Evolutionary conservation across 2,888 invertebrate genomes (phyloP), one percentile per base, ranked within the genome.

Genomic region (Neoitamus cyanurus): DNA sequence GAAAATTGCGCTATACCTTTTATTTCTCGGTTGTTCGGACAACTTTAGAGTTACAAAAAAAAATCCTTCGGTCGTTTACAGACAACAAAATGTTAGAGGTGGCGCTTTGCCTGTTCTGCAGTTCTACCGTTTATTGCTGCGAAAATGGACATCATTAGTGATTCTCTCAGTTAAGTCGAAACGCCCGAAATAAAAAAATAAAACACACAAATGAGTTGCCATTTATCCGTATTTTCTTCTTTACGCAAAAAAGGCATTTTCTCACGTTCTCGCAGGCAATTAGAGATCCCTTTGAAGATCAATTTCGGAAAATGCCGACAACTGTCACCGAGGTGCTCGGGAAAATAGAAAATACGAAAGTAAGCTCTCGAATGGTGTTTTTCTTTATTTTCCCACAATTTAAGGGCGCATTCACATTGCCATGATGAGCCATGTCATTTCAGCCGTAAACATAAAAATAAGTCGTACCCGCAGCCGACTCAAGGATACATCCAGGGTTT

Each of bases 381-480:
- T 34, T 30, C 36, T 58, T 48, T 58, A 20, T 72, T 70, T 83
- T 83, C 72, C 72, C 72, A 72, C 83, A 83, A 46, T 83, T 83
- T 83, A 72, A 72, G 42, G 31, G 20, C 68, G 46, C 70, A 83
- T 69, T 69, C 82, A 69, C 69, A 69, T 82, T 34, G 31, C 69
- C 69, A 82, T 82, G 68, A 69, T 37, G 82, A 36, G 37, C 69
- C 68, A 69, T 69, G 20, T 69, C 68, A 82, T 69, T 82, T 68
- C 37, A 82, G 69, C 34, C 68, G 37, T 82, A 82, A 82, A 82
- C 82, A 82, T 69, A 82, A 69, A 82, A 82, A 42, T 80, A 80
- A 80, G 58, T 20, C 31, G 68, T 68, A 80, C 68, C 31, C 58
- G 75, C 25, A 25, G 75, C 11, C 25, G 75, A 15, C 36, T 37